phyloP scores from a whole-genome alignment of 2,797 vertebrate species.

The Ibycter americanus region DNA sequence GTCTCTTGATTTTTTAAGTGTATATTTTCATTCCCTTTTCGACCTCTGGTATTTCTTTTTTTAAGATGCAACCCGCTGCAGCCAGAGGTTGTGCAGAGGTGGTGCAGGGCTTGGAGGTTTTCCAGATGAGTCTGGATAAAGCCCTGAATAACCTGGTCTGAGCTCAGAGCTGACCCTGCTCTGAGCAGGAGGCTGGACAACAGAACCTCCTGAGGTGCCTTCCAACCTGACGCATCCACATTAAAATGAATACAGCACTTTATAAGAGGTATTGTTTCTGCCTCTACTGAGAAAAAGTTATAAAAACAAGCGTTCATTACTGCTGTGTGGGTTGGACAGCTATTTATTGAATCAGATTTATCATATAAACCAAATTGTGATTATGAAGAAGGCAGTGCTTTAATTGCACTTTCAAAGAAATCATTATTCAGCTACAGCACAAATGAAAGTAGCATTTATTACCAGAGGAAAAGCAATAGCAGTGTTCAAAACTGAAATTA shows the following conservation, averaged over 20 bases:
- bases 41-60: neutral
- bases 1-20: neutral
- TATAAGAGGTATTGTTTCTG: neutral
- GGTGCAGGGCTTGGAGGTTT: neutral
- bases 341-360: neutral
- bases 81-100: neutral
- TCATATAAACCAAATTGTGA: neutral
- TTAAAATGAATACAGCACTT: neutral
- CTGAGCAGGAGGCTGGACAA: neutral
- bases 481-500: neutral
- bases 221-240: neutral
- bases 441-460: neutral
- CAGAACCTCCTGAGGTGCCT: neutral
- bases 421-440: neutral
- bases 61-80: neutral
- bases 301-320: neutral
- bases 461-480: neutral
- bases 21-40: neutral
- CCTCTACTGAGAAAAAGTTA: neutral
- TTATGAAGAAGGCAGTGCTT: neutral
- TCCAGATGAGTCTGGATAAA: neutral
- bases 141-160: neutral
- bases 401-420: conserved; percentile 13
- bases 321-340: neutral
- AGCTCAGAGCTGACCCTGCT: neutral